Conservation (phyloP, 2,888 invertebrate genomes). For the Margaritifera margaritifera region DNA sequence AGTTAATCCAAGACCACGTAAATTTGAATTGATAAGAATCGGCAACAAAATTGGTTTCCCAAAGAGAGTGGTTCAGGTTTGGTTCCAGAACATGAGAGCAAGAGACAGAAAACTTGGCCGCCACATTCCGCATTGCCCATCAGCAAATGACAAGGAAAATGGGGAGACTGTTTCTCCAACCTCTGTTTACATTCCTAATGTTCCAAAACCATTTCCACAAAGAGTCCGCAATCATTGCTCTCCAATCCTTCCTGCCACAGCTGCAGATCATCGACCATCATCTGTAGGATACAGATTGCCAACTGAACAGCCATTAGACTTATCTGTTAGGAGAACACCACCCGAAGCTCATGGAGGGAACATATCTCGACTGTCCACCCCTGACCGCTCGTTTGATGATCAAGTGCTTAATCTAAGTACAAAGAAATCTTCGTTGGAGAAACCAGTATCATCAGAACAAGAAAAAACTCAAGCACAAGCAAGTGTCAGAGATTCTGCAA, state of each 20-base stretch:
- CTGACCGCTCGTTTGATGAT: slow-evolving; percentile 64
- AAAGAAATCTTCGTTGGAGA: slow-evolving; percentile 21
- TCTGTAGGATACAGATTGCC: slow-evolving; percentile 7
- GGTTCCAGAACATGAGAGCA: slow-evolving; percentile 94
- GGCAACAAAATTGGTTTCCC: slow-evolving; percentile 91
- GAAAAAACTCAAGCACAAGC: slow-evolving; percentile 18
- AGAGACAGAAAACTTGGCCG: slow-evolving; percentile 78
- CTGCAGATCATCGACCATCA: slow-evolving; percentile 11
- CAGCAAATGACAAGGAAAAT: slow-evolving; percentile 48
- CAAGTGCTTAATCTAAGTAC: slow-evolving; percentile 86
- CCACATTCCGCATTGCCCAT: slow-evolving; percentile 53
- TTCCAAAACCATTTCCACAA: slow-evolving; percentile 58
- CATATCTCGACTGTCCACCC: slow-evolving; percentile 34
- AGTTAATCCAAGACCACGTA: slow-evolving; percentile 92
- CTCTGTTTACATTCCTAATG: slow-evolving; percentile 66
- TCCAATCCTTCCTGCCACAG: background rate
- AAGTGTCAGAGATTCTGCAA: slow-evolving; percentile 55
- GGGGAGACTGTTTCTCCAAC: slow-evolving; percentile 39
- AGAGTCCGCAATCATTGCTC: slow-evolving; percentile 4
- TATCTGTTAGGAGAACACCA: slow-evolving; percentile 82
- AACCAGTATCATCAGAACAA: slow-evolving; percentile 6
- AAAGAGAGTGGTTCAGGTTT: slow-evolving; percentile 97
- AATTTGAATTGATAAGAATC: slow-evolving; percentile 92
- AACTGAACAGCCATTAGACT: slow-evolving; percentile 81
- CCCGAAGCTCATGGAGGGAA: slow-evolving; percentile 52